Conservation (phyloP, 2,797 vertebrate genomes). For the Rhynchotus rufescens region DNA sequence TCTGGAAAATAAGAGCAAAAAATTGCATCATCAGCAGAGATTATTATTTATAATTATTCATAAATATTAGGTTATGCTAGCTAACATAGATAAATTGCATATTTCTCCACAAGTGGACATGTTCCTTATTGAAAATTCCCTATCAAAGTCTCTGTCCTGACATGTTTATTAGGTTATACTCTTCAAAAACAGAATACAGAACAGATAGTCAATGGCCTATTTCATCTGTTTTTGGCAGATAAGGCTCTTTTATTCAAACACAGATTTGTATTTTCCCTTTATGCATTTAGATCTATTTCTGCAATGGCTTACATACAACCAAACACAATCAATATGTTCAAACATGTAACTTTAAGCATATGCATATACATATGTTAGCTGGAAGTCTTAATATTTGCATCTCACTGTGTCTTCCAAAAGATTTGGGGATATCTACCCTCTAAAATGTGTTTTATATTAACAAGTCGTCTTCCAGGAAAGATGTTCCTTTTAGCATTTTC, state of each 20-base stretch:
- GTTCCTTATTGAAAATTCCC: not conserved
- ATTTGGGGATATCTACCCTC: not conserved
- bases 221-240: not conserved
- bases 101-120: not conserved
- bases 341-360: not conserved
- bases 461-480: not conserved
- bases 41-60: not conserved
- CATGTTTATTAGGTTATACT: not conserved
- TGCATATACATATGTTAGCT: not conserved
- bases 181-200: not conserved
- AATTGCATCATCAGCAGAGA: not conserved
- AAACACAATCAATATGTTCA: not conserved
- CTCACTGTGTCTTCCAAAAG: not conserved
- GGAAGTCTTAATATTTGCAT: not conserved
- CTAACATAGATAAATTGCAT: not conserved
- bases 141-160: not conserved
- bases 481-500: not conserved
- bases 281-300: not conserved
- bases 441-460: not conserved
- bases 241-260: not conserved
- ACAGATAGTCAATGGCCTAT: not conserved
- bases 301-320: not conserved
- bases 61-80: not conserved
- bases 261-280: not conserved
- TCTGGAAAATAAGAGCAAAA: conserved; percentile 76